Base-by-base conservation (phyloP, 35 echinoderm and acorn worm species). In the Nesometra sesokonis region DNA sequence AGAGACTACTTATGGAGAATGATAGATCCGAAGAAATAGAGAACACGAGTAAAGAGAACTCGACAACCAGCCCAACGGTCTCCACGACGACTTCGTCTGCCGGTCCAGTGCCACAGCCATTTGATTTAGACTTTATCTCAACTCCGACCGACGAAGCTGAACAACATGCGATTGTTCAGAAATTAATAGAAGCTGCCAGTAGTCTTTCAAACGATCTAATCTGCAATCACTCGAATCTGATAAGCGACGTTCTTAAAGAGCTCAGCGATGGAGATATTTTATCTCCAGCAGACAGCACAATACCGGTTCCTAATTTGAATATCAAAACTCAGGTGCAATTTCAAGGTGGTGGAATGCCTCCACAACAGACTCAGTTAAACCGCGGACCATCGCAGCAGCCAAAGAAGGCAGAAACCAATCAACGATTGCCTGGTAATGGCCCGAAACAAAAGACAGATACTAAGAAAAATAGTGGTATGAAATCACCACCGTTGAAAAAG, bases 1-100 rank as follows among this genome's bases (percentile, higher is more conserved):
- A 97, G 46, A 84, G 91, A 67, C 86, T 97, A 27, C 84, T 97
- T 0, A 97, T 90, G 89, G 94, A 97, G 46, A 92, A 91, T 47
- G 86, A 91, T 76, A 30, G 33, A 38, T 31, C 79, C 30, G 84
- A 80, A 31, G 85, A 90, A 17, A 47, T 52, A 5, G 88, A 92
- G 35, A 88, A 86, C 31, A 84, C 82, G 0, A 88, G 47, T 37
- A 89, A 84, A 35, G 84, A 93, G 80, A 91, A 93, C 84, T 88
- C 85, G 34, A 97, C 94, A 0, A 97, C 94, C 4, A 93, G 90
- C 39, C 94, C 94, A 27, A 97, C 94, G 0, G 94, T 97, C 13
- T 90, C 88, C 13, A 93, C 94, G 33, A 97, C 94, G 93, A 77
- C 94, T 88, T 9, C 80, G 82, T 13, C 80, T 94, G n/a, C n/a